A percentile compares a stretch with the other conserved stretches of the same genome.
Conservation (phyloP, 92 coral and sea anemone genomes). For the Epizoanthus ramosus region DNA sequence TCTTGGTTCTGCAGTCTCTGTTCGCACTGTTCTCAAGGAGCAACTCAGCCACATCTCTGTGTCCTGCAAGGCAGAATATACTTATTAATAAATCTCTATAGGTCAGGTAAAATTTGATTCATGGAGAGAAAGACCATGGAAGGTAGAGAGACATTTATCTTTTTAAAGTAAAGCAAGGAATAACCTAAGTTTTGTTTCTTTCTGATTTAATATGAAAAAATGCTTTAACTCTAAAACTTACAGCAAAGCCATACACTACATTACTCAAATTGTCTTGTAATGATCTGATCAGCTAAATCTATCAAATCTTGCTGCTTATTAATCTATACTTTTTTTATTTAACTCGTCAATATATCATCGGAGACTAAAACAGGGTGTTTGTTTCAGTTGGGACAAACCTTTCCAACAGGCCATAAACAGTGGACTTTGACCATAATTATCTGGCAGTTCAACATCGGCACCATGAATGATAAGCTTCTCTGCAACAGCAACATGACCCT, state of each 20-base stretch:
- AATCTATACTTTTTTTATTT: not conserved
- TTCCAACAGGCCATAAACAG: constrained; percentile 99
- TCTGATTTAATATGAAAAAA: too few species aligned
- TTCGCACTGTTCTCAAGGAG: constrained; percentile 88
- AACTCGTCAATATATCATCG: not conserved
- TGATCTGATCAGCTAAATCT: not conserved
- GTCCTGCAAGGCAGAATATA: constrained; percentile 65
- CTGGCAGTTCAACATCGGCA: constrained; percentile 98
- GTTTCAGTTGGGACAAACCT: constrained; percentile 44
- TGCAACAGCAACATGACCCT: constrained; percentile 96
- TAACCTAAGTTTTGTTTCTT: too few species aligned
- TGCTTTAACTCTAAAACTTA: too few species aligned
- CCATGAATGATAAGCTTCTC: constrained; percentile 78
- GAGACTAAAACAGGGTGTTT: too few species aligned
- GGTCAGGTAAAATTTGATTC: too few species aligned
- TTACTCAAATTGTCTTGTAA: not conserved
- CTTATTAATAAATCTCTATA: too few species aligned
- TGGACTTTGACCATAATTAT: constrained; percentile 99
- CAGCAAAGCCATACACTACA: too few species aligned
- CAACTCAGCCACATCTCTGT: constrained; percentile 92
- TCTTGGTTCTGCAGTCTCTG: constrained; percentile 97
- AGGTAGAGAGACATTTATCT: too few species aligned
- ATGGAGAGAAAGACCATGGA: too few species aligned
- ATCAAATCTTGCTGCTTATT: not conserved
- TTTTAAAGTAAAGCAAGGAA: too few species aligned